Base-by-base conservation (phyloP, 2,113 vertebrate genomes). In the Chaenocephalus aceratus region DNA sequence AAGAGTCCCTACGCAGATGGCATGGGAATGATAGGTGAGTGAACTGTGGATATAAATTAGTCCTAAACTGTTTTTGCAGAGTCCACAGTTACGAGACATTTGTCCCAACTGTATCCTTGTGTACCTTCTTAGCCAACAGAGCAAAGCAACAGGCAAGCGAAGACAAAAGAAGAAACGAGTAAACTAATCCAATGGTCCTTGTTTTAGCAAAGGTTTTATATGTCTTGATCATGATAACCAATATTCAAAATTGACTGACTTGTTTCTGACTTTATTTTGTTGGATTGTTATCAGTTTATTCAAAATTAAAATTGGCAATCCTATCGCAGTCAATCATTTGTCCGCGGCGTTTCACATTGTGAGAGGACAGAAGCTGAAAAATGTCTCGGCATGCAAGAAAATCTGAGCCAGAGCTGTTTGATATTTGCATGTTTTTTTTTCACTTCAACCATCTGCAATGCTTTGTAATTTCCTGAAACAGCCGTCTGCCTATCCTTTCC, bases 1-100 rank as follows among this genome's bases (percentile, higher is more conserved):
- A 99, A 97, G 89, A 99, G 98, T 79, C 98, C 98, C 0, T 99
- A 99, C 0, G 94, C 97, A 7, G 97, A 99, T 68, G 95, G 97
- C 82, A 72, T 97, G 93, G 97, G 97, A 16, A 91, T 96, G 0
- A 78, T 98, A 70, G 97, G 98, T 98, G 94, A 95, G 91, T 79
- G 16, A 49, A 13, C 30, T 63, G 46, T n/a, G 52, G 51, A 57
- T 41, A 12, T 16, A 21, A 14, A 3, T 0, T 15, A 36, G 36
- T 52, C 6, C 2, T 51, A 41, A 41, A 34, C 15, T 44, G 21
- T 26, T 26, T 26, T 26, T 26, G 26, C 26, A 26, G 26, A 26
- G 26, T 26, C 26, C 26, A 26, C 26, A 26, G 26, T 70, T 66
- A 45, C 26, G 26, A 48, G 6, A 52, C 5, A n/a, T 61, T 54